Evolutionary conservation across 2,113 vertebrate species (phyloP).

Genomic region (Noctilio leporinus): DNA sequence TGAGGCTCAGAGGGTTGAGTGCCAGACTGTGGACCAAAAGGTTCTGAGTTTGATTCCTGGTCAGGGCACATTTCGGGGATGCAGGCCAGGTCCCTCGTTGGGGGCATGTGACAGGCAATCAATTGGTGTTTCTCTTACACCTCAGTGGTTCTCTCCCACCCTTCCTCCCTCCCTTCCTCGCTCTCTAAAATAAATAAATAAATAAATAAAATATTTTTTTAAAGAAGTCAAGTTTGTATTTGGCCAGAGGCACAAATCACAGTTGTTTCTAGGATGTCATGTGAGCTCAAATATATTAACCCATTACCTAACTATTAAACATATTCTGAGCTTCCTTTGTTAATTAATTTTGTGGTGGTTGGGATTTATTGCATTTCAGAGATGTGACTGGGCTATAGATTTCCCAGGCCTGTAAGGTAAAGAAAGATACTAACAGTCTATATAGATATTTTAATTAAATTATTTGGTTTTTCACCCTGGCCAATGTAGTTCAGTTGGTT

Average conservation of each 20-base stretch:
- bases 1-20: too few species aligned
- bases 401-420: background rate
- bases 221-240: background rate
- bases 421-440: background rate
- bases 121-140: too few species aligned
- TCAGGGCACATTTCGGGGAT: too few species aligned
- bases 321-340: constrained; percentile 35
- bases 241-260: background rate
- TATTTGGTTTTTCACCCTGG: background rate
- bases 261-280: background rate
- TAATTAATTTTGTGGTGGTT: background rate
- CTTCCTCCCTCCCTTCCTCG: too few species aligned
- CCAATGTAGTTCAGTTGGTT: too few species aligned
- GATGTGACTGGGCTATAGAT: background rate
- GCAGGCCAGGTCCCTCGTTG: too few species aligned
- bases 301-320: background rate
- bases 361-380: background rate
- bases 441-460: constrained; percentile 13
- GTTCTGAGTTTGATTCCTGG: too few species aligned
- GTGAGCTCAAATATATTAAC: background rate
- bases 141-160: too few species aligned
- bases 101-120: too few species aligned
- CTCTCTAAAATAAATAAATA: too few species aligned
- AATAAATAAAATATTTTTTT: too few species aligned
- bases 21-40: too few species aligned